Percentiles rank a stretch among this genome's conserved stretches.
Conservation (phyloP, 2,113 vertebrate genomes). For the human (Homo sapiens) region DNA sequence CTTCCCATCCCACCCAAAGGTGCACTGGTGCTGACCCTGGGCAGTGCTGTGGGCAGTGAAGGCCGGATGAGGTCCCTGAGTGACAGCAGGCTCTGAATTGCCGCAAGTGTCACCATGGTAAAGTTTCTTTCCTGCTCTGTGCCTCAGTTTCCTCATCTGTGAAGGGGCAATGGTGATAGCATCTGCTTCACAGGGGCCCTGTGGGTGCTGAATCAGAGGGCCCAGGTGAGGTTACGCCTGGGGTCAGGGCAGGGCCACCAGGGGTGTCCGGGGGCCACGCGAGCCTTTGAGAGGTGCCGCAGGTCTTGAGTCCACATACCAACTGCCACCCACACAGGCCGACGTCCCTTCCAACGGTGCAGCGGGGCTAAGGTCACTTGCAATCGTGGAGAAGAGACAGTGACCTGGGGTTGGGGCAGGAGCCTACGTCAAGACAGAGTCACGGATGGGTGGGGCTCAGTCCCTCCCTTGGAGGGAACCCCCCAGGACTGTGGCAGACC, state of each 20-base stretch:
- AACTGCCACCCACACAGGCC: conserved; percentile 72
- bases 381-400: neutral
- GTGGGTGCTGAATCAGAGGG: neutral
- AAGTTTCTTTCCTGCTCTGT: neutral
- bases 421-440: neutral
- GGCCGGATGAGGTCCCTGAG: neutral
- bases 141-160: neutral
- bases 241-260: conserved; percentile 19
- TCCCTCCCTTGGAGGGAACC: rapidly evolving
- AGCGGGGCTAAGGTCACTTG: conserved; percentile 71
- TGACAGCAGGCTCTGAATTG: neutral
- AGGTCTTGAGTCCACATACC: conserved; percentile 62
- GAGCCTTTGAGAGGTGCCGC: conserved; percentile 66
- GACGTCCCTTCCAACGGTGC: conserved; percentile 18
- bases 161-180: rapidly evolving
- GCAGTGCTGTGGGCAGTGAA: neutral
- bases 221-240: neutral
- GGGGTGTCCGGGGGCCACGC: neutral
- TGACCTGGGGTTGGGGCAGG: neutral
- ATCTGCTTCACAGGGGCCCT: neutral
- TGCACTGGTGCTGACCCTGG: neutral
- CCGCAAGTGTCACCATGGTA: no score
- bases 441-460: rapidly evolving
- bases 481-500: no score
- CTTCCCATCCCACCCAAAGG: neutral